Evolutionary conservation across 2,888 invertebrate species (phyloP).

Genomic region (Spodoptera exigua): DNA sequence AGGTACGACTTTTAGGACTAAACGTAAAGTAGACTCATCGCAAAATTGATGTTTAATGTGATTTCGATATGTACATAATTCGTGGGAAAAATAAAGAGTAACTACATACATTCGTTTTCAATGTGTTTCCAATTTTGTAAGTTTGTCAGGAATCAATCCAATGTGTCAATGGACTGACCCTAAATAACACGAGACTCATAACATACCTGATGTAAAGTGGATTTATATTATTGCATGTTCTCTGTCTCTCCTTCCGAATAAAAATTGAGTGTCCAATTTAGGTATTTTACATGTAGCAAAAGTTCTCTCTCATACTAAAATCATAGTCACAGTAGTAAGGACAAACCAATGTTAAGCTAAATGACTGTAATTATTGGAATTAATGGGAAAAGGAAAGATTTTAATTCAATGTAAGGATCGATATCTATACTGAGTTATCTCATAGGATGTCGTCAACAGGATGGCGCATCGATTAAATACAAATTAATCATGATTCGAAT

Average conservation of each 20-base stretch:
- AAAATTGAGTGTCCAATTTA: background rate
- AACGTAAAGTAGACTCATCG: too few relatives aligned
- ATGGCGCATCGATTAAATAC: conserved; percentile 35
- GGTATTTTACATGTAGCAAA: background rate
- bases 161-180: too few relatives aligned
- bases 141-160: too few relatives aligned
- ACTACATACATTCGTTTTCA: too few relatives aligned
- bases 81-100: too few relatives aligned
- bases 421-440: conserved; percentile 38
- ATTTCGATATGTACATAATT: too few relatives aligned
- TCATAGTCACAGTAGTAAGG: conserved; percentile 31
- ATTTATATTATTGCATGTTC: too few relatives aligned
- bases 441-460: conserved; percentile 48
- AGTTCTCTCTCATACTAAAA: conserved; percentile 4
- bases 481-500: conserved; percentile 19
- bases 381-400: conserved; percentile 47
- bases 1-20: background rate
- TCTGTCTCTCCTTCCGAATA: too few relatives aligned
- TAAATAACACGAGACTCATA: too few relatives aligned
- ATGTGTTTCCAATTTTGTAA: too few relatives aligned
- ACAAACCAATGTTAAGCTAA: conserved; percentile 45
- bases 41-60: too few relatives aligned
- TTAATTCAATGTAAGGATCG: conserved; percentile 33
- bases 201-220: too few relatives aligned
- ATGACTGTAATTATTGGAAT: conserved; percentile 43